phyloP scores from a whole-genome alignment of 2,113 vertebrate species.

The Aldabrachelys gigantea region DNA sequence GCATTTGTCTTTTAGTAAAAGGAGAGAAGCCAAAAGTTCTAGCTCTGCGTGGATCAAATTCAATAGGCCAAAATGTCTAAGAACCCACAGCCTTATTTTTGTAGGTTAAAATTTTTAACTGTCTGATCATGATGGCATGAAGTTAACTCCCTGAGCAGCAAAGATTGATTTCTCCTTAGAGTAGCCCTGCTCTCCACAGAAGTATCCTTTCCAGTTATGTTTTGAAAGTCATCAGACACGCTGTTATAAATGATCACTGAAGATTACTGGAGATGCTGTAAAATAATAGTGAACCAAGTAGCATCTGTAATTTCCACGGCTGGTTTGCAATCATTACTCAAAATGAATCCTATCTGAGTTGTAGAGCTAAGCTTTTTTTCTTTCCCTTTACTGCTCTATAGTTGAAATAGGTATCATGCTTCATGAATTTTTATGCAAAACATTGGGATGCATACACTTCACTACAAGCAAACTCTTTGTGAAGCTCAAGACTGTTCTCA shows the following conservation, averaged over 20 bases:
- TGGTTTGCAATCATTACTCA: constrained; percentile 80
- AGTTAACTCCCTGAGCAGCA: constrained; percentile 72
- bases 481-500: constrained; percentile 37
- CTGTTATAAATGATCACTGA: constrained; percentile 83
- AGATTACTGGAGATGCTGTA: constrained; percentile 81
- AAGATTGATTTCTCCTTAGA: constrained; percentile 81
- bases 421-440: constrained; percentile 83
- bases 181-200: constrained; percentile 76
- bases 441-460: constrained; percentile 58
- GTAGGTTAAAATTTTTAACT: constrained; percentile 62
- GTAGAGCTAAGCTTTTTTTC: constrained; percentile 67
- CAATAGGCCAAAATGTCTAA: not conserved
- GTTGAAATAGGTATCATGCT: constrained; percentile 70
- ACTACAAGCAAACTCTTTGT: constrained; percentile 51
- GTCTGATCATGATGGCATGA: constrained; percentile 60
- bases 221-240: constrained; percentile 84
- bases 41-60: not conserved
- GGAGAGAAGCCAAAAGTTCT: not conserved
- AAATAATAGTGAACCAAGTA: constrained; percentile 82
- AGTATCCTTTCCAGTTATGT: constrained; percentile 80
- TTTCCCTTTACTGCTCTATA: constrained; percentile 64
- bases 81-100: constrained; percentile 59
- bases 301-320: constrained; percentile 83
- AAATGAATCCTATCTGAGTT: constrained; percentile 77
- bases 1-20: not conserved